Percentiles rank a stretch among this genome's conserved stretches.
Conservation (phyloP, 2,797 vertebrate species). For the Phataginus tetradactyla region DNA sequence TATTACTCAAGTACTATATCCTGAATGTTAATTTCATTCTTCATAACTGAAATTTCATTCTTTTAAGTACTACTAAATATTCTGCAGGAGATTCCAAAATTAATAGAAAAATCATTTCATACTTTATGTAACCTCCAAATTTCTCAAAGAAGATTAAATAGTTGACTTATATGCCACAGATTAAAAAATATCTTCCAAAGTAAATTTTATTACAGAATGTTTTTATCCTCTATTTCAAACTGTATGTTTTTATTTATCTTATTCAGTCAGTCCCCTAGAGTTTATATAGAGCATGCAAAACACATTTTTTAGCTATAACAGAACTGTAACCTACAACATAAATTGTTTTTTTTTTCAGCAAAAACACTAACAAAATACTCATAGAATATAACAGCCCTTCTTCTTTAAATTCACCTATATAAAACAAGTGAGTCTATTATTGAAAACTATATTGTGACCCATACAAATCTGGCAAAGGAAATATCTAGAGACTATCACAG, state of each 20-base stretch:
- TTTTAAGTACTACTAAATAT: conserved; percentile 44
- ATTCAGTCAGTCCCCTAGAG: not conserved
- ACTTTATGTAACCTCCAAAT: not conserved
- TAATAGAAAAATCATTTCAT: not conserved
- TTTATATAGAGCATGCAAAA: conserved; percentile 13
- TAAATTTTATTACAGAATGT: conserved; percentile 41
- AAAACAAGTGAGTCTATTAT: not conserved
- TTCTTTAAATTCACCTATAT: conserved; percentile 41
- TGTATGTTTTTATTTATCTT: not conserved
- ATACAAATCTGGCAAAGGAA: not conserved
- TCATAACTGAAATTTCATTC: conserved; percentile 21
- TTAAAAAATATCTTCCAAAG: not conserved
- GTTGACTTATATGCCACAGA: not conserved
- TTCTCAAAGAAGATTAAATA: conserved; percentile 21
- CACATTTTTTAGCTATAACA: conserved; percentile 9
- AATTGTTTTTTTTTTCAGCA: not conserved
- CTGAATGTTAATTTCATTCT: not conserved
- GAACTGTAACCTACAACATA: not conserved
- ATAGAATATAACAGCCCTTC: not conserved
- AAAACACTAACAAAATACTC: conserved; percentile 33
- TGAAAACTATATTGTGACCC: not conserved
- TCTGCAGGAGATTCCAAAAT: conserved; percentile 26
- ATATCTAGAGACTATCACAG: conserved; percentile 3
- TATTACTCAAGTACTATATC: not conserved
- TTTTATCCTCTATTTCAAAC: conserved; percentile 3